Conservation (phyloP, 1,140 invertebrate genomes). For the Drosophila triauraria region DNA sequence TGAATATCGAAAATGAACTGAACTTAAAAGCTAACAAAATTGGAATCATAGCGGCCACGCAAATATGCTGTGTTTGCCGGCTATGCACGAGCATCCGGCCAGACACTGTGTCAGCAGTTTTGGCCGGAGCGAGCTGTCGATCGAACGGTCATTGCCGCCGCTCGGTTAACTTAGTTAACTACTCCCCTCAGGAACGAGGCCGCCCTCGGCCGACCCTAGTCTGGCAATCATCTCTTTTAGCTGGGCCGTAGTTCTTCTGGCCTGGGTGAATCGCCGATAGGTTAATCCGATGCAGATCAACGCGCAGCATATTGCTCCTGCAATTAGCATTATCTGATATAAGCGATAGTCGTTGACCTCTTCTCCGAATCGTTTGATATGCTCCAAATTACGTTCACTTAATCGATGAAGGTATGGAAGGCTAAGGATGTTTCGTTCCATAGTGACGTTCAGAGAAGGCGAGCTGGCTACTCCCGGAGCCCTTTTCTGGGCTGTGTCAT, state of each 20-base stretch:
- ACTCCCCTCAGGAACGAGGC: too few relatives aligned
- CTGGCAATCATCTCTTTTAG: too few relatives aligned
- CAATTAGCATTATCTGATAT: constrained; percentile 9
- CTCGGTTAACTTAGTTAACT: too few relatives aligned
- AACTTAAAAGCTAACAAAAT: too few relatives aligned
- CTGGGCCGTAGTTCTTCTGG: constrained; percentile 2
- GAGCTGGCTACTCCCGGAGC: not conserved
- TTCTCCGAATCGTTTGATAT: not conserved
- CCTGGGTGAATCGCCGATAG: constrained; percentile 5
- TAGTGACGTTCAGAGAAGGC: not conserved
- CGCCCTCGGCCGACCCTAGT: too few relatives aligned
- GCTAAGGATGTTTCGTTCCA: not conserved
- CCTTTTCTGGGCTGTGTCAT: not conserved
- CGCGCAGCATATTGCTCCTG: constrained; percentile 14
- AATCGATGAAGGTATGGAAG: not conserved
- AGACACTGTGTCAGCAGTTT: too few relatives aligned
- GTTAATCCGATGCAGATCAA: constrained; percentile 13
- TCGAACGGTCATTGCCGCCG: too few relatives aligned
- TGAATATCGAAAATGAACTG: too few relatives aligned
- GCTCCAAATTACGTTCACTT: not conserved
- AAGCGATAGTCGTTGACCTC: constrained; percentile 1
- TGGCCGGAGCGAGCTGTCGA: too few relatives aligned
- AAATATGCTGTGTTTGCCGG: too few relatives aligned
- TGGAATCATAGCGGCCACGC: too few relatives aligned
- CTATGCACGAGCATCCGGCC: too few relatives aligned